Conservation (phyloP, 1,140 invertebrate genomes). For the Nasonia longicornis region DNA sequence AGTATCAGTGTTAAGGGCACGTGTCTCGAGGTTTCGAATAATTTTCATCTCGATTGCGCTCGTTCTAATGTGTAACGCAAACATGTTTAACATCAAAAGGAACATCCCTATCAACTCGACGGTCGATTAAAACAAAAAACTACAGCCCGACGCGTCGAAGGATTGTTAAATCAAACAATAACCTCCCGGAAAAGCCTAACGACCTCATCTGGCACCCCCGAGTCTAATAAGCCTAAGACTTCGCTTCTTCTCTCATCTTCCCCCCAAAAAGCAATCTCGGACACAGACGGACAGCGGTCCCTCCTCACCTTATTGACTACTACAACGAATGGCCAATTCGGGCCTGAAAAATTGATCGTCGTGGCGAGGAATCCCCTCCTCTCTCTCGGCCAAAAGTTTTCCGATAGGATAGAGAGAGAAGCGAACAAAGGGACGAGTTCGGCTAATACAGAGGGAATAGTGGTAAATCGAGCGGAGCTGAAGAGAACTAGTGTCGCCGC, state of each 20-base stretch:
- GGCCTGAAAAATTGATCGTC: conserved; percentile 10
- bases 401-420: background rate
- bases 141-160: too few relatives aligned
- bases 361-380: background rate
- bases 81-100: too few relatives aligned
- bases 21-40: background rate
- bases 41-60: background rate
- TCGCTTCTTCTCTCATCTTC: too few relatives aligned
- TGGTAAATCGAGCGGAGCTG: background rate
- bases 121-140: background rate
- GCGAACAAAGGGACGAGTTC: background rate
- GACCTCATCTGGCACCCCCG: background rate
- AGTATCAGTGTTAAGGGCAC: background rate
- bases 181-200: background rate
- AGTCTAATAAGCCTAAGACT: background rate
- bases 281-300: background rate
- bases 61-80: too few relatives aligned
- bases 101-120: too few relatives aligned
- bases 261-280: conserved; percentile 1
- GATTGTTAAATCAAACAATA: too few relatives aligned
- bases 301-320: background rate
- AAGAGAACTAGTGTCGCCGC: background rate
- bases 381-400: background rate
- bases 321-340: conserved; percentile 15
- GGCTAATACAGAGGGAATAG: background rate